Evolutionary conservation across 64 coral and sea anemone genomes (phyloP), one percentile per base, ranked within the genome.

Genomic region (Porites lutea): DNA sequence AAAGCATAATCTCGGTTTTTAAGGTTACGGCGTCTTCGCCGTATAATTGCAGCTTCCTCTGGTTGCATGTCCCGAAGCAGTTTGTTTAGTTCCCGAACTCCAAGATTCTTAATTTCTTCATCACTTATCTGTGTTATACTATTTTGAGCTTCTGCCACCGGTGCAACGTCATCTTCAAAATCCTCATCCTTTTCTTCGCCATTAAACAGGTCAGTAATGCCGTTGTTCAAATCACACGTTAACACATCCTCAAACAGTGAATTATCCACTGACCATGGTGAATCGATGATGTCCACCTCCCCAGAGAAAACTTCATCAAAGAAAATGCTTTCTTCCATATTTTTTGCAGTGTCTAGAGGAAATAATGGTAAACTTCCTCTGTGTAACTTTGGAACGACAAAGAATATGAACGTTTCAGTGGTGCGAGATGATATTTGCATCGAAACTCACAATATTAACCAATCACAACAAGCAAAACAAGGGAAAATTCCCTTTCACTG

Each of bases 1-100:
- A 66, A 82, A 49, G 87, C 80, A 44, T 94, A 94, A 13, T 83
- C 92, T 37, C 92, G 92, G 21, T 94, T 94, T 23, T 94, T 94
- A 2, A 94, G 65, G 59, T 88, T 83, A 73, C 92, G 79, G 5
- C 92, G 79, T 27, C 54, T 89, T 46, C 82, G 88, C 16, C 92
- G 65, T 89, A 94, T 89, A 23, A 69, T 61, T 76, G 48, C 55
- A 94, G 79, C 87, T 54, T 94, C 87, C 3, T 94, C 87, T 65
- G 73, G 72, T 13, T 87, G 68, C 74, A 83, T 74, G 16, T 70
- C 79, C 3, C 54, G 79, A 79, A 94, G 63, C 15, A 66, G 48
- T 44, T 83, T 94, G 37, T 94, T 94, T 23, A 94, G 68, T 15
- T 89, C 70, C 69, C 65, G 72, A 51, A 89, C 78, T 74, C 69